These are phyloP conservation scores for Prenolepis imparis DNA, from an alignment of 2,888 invertebrate species.

Conservation along the genomic window DNA sequence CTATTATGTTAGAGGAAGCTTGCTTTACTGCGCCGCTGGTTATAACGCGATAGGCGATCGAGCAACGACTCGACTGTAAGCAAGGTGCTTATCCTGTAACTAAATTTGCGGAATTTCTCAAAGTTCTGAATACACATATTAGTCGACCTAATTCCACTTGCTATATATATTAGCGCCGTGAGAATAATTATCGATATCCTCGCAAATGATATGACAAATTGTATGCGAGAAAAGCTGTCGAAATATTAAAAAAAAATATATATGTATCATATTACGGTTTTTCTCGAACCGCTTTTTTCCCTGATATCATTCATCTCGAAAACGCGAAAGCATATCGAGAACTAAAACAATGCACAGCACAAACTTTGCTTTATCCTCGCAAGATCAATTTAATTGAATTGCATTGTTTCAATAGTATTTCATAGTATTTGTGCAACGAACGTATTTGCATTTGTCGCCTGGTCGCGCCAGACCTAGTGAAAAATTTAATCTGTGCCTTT, in stretches of 20 bases:
- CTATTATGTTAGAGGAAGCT: constrained; percentile 28
- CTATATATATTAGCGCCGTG: constrained; percentile 1
- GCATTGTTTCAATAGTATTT: constrained; percentile 11
- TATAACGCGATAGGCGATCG: constrained; percentile 47
- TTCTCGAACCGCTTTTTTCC: neutral
- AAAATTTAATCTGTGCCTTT: constrained; percentile 45
- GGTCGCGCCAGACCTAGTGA: neutral
- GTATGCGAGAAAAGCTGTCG: neutral
- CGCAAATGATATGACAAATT: neutral
- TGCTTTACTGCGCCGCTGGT: constrained; percentile 21
- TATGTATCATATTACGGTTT: neutral
- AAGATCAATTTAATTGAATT: constrained; percentile 39
- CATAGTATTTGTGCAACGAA: constrained; percentile 16
- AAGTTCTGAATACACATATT: constrained; percentile 44
- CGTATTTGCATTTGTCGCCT: constrained; percentile 41
- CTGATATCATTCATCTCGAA: neutral
- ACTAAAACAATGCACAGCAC: constrained; percentile 19
- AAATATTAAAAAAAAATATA: neutral
- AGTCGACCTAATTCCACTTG: constrained; percentile 30
- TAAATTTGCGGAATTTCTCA: constrained; percentile 54
- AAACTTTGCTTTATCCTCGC: constrained; percentile 33
- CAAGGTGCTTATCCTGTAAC: constrained; percentile 44
- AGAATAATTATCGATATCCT: constrained; percentile 29
- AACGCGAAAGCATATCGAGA: constrained; percentile 1
- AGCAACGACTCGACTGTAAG: constrained; percentile 36